These are phyloP conservation scores for Dasypus novemcinctus DNA, from an alignment of 2,113 vertebrate genomes.

Conservation along the genomic window DNA sequence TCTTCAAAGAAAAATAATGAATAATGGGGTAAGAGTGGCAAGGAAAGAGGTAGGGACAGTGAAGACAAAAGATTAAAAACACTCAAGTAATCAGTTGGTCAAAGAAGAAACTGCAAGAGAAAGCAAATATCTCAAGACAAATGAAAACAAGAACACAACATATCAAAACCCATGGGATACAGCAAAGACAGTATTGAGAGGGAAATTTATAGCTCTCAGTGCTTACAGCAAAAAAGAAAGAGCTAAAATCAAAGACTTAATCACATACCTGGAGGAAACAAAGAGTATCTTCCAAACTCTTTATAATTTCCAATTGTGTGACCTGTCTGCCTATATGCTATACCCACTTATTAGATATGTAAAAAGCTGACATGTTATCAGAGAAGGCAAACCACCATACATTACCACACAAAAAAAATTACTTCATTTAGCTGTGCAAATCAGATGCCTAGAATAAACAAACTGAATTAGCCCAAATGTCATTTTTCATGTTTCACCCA, in stretches of 20 bases:
- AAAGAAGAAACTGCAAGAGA: too few relatives aligned
- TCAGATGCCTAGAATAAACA: background rate
- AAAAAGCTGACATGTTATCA: background rate
- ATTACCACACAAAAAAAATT: background rate
- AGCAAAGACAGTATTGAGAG: too few relatives aligned
- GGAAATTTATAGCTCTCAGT: too few relatives aligned
- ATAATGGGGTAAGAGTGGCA: background rate
- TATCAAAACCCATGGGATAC: too few relatives aligned
- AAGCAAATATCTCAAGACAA: too few relatives aligned
- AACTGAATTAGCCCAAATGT: background rate
- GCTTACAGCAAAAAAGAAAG: too few relatives aligned
- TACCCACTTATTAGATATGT: background rate
- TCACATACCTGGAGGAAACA: background rate
- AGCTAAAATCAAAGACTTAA: too few relatives aligned
- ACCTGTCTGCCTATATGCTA: background rate
- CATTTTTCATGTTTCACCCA: background rate
- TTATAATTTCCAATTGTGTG: background rate
- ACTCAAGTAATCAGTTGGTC: too few relatives aligned
- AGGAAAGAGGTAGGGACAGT: background rate
- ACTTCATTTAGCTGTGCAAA: background rate
- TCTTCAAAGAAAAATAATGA: constrained; percentile 30
- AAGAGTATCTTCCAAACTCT: background rate
- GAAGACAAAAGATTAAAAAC: background rate
- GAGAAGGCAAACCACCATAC: background rate
- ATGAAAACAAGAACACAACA: too few relatives aligned